A percentile compares a stretch with the other conserved stretches of the same genome.
These are phyloP conservation scores for Actinia equina DNA, from an alignment of 64 coral and sea anemone genomes.

Conservation along the genomic window DNA sequence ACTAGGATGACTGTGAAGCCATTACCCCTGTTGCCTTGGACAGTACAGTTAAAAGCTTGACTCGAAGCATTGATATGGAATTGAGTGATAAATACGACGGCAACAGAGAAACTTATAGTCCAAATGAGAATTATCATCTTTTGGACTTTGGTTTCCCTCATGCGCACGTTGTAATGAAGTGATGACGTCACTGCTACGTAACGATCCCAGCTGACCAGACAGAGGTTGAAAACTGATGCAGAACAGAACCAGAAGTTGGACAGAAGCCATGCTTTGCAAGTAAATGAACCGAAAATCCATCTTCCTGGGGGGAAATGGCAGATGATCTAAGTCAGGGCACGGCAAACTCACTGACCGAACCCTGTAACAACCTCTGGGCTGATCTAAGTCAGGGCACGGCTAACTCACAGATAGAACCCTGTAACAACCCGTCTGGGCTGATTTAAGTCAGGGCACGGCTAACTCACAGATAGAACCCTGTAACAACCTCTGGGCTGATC, in stretches of 20 bases:
- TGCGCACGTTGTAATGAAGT: conserved; percentile 27
- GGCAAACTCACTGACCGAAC: no score
- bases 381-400: no score
- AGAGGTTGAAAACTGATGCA: conserved; percentile 45
- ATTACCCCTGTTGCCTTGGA: neutral
- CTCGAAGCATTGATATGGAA: neutral
- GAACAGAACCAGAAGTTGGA: conserved; percentile 44
- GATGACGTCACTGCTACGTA: conserved; percentile 65
- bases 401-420: no score
- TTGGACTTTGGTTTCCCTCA: conserved; percentile 18
- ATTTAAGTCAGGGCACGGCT: no score
- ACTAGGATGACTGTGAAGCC: neutral
- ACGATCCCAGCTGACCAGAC: conserved; percentile 57
- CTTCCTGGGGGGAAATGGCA: neutral
- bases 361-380: no score
- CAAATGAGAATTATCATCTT: conserved; percentile 30
- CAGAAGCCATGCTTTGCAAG: conserved; percentile 42
- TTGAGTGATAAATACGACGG: neutral
- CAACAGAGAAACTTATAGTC: conserved; percentile 43
- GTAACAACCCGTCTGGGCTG: no score
- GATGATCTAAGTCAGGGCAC: no score
- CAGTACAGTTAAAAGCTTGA: neutral
- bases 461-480: no score
- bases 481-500: no score
- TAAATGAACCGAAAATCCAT: conserved; percentile 43